Conservation (phyloP, 2,113 vertebrate genomes). For the Empidonax traillii region DNA sequence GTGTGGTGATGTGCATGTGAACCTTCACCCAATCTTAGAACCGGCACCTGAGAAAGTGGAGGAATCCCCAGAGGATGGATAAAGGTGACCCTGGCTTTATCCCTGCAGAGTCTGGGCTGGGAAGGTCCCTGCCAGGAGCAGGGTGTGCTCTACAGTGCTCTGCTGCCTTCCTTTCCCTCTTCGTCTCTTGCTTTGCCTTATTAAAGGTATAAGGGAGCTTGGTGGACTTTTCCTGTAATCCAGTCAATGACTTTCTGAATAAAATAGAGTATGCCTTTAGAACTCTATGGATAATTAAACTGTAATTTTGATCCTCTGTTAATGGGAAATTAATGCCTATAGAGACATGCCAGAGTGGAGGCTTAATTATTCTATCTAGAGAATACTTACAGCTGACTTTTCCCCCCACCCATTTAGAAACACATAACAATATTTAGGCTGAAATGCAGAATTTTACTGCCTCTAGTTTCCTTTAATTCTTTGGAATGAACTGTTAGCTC, state of each 20-base stretch:
- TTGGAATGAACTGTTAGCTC: neutral
- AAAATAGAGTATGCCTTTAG: neutral
- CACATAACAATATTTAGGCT: neutral
- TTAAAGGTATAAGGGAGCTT: neutral
- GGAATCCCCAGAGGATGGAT: no score
- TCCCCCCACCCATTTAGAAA: neutral
- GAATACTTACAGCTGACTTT: neutral
- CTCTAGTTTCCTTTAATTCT: neutral
- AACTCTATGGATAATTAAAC: slow-evolving; percentile 34
- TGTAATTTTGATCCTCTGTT: slow-evolving; percentile 3
- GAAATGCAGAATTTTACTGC: neutral
- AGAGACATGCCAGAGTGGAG: neutral
- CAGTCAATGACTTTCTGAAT: neutral
- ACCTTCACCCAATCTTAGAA: neutral
- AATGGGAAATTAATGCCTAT: slow-evolving; percentile 17
- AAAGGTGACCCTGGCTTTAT: neutral
- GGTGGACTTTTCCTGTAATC: neutral
- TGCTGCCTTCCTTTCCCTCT: neutral
- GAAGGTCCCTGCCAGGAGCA: neutral
- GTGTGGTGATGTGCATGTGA: neutral
- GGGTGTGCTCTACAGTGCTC: neutral
- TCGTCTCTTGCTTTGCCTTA: neutral
- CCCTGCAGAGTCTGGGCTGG: neutral
- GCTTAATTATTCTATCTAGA: neutral
- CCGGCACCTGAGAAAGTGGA: no score